Evolutionary conservation across 2,113 vertebrate genomes (phyloP), one percentile per base, ranked within the genome.

Genomic region (Arothron firmamentum): DNA sequence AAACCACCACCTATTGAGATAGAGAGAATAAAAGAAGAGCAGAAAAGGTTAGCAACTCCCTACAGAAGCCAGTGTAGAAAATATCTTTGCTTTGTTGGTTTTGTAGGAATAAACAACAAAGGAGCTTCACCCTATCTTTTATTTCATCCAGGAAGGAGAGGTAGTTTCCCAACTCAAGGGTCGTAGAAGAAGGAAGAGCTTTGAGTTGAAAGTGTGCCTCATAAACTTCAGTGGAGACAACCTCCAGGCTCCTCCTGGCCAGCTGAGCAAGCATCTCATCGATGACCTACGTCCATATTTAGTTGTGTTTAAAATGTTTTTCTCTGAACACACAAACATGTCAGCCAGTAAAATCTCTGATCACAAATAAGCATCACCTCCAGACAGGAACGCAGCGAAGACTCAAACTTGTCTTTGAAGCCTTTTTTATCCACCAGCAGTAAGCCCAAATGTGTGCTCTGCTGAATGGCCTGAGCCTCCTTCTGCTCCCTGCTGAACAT

Each of bases 121-220:
- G n/a, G 17, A 4, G 5, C 80, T 86, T 90, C 78, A 95, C 94
- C 87, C 92, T 88, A 20, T 92, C 88, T 63, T 92, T 88, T 77
- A 94, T 93, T 61, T 94, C 90, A 25, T 93, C 93, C 67, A 93
- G 87, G 78, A 94, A 94, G 19, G 82, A 77, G 65, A 95, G 87
- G 47, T 71, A 91, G 68, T 87, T 81, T 21, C 93, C 91, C 17
- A 90, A 90, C 67, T 94, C 93, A 19, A 57, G 81, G 34, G 92
- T 94, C 3, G 83, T 82, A 0, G 84, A 76, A 0, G 84, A 75
- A 52, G 92, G 90, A 34, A 66, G n/a, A 61, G 85, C 83, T 45
- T 90, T 88, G 21, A 96, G 88, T 72, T 90, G 93, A 65, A 88
- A 89, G 69, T 92, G 85, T 15, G 92, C 93, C 20, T 93, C 92